These are phyloP conservation scores for Steromphala cineraria DNA, from an alignment of 2,888 invertebrate genomes.

Conservation along the genomic window DNA sequence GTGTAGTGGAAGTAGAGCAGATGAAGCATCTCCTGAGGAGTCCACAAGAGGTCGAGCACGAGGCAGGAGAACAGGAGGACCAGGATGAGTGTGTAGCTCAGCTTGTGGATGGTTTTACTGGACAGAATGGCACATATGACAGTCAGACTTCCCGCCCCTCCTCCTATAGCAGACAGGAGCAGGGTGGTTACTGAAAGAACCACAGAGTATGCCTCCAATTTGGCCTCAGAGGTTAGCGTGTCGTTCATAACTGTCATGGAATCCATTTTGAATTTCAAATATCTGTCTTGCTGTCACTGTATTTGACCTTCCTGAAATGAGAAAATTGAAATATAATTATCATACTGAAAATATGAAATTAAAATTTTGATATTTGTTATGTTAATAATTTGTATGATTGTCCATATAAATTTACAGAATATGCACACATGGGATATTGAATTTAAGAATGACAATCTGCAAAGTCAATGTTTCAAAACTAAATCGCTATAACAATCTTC, in stretches of 20 bases:
- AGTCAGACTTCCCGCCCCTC: slow-evolving; percentile 58
- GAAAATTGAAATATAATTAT: too few species aligned
- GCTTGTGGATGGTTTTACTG: slow-evolving; percentile 49
- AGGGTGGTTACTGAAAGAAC: slow-evolving; percentile 61
- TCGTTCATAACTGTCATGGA: background rate
- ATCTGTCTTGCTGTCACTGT: too few species aligned
- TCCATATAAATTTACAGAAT: too few species aligned
- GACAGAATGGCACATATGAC: slow-evolving; percentile 57
- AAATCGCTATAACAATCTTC: too few species aligned
- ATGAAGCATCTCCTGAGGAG: slow-evolving; percentile 61
- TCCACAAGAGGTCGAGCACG: slow-evolving; percentile 60
- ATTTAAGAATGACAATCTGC: too few species aligned
- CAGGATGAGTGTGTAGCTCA: slow-evolving; percentile 55
- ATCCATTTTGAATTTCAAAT: too few species aligned
- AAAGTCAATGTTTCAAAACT: too few species aligned
- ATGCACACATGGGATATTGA: too few species aligned
- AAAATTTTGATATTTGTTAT: too few species aligned
- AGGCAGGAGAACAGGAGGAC: slow-evolving; percentile 55
- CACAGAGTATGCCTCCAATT: slow-evolving; percentile 59
- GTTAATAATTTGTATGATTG: too few species aligned
- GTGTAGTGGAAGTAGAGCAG: slow-evolving; percentile 45
- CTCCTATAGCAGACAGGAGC: slow-evolving; percentile 57
- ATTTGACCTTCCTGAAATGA: too few species aligned
- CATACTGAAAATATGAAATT: too few species aligned
- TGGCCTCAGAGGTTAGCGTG: background rate